These are phyloP conservation scores for Noctua janthina DNA, from an alignment of 2,888 invertebrate genomes.

Conservation along the genomic window DNA sequence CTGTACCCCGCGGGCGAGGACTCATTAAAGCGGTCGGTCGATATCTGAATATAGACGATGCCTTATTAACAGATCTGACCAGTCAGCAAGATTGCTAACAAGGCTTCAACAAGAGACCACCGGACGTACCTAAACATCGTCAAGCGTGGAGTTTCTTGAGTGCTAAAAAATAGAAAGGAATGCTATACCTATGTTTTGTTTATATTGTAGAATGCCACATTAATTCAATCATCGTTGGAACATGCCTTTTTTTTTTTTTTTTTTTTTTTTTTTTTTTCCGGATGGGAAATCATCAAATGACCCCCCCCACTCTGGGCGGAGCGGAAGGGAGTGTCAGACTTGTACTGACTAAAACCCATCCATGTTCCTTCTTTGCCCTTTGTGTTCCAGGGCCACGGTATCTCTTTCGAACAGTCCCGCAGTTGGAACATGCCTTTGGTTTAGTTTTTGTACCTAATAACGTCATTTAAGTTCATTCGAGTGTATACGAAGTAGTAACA, in stretches of 20 bases:
- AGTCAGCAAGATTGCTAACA: background rate
- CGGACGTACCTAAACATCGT: background rate
- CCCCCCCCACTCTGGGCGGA: too few species aligned
- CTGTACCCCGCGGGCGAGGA: too few species aligned
- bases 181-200: background rate
- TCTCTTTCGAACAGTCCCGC: too few species aligned
- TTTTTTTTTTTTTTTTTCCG: too few species aligned
- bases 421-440: conserved; percentile 9
- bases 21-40: too few species aligned
- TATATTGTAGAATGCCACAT: conserved; percentile 15
- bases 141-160: background rate
- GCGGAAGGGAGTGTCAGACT: too few species aligned
- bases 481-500: conserved; percentile 33
- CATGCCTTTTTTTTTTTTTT: too few species aligned
- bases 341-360: too few species aligned
- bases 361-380: too few species aligned
- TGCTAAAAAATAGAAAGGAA: background rate
- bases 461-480: conserved; percentile 29
- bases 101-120: background rate
- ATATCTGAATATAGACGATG: background rate
- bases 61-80: background rate
- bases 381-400: too few species aligned
- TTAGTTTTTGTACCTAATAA: conserved; percentile 40
- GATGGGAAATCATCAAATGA: too few species aligned
- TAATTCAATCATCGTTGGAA: conserved; percentile 29